Base-by-base conservation (phyloP, 2,113 vertebrate species). In the Xiphias gladius region DNA sequence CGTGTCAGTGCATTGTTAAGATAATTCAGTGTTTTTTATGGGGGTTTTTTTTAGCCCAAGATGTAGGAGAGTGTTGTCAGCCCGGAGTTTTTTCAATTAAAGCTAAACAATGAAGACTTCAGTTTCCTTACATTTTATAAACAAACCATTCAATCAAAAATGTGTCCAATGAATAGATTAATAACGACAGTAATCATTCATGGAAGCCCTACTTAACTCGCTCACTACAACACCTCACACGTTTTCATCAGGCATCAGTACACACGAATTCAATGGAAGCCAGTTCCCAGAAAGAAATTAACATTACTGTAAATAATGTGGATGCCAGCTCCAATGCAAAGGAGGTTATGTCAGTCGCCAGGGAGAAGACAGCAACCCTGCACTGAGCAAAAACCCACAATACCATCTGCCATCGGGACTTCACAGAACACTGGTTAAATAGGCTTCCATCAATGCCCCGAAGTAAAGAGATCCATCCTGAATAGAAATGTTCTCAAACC, bases 381-480 rank as follows among this genome's bases (percentile, higher is more conserved):
- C 26, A 7, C 77, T 14, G 65, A 79, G 39, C 43, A 37, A 28
- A n/a, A 50, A 41, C 13, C 73, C 80, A 83, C 76, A 69, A 48
- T 4, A 50, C 76, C 87, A 83, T 80, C 80, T 83, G 87, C 67
- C 80, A 75, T 74, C 54, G 46, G 73, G 80, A 46, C 58, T 6
- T 83, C 71, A 73, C 6, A 48, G 50, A 65, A 41, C 70, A 1
- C 26, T 8, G 63, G 32, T 7, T 26, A 22, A 65, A 66, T 55
- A 12, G 22, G 24, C 41, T 5, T 48, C 50, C 57, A 46, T 54
- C 43, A 26, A 37, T 5, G 48, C 71, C n/a, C 52, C 3, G 54
- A 24, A 35, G n/a, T 37, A 37, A 37, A 76, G 72, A n/a, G 54
- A 26, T 26, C 22, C 1, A 24, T 3, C 52, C 52, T n/a, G 22